Evolutionary conservation across 2,888 invertebrate species (phyloP), one percentile per base, ranked within the genome.

Genomic region (Lycaena phlaeas): DNA sequence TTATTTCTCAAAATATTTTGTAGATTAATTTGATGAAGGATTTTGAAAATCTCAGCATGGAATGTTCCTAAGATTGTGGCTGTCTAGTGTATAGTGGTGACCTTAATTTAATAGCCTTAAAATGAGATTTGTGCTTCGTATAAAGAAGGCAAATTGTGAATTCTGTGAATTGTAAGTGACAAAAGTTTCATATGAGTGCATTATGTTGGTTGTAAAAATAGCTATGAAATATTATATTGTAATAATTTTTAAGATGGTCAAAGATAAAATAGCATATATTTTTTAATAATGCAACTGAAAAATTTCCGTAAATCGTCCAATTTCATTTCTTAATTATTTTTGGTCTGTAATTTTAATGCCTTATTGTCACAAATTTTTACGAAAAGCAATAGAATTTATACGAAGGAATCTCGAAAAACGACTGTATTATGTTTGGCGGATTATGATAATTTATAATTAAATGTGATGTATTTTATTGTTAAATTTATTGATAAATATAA

Each of bases 351-450:
- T n/a, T n/a, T n/a, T 9, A 36, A 25, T 12, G 17, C 18, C 18
- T 12, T 18, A 9, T 36, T 12, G 18, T 36, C 34, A 18, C 9
- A 25, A 11, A 10, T 25, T 14, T 36, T 25, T 25, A 11, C 14
- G n/a, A 28, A 28, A 28, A 18, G 4, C 9, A 7, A 10, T 17
- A 3, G 5, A 17, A 14, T 11, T 6, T 27, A 36, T 15, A 31
- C 10, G 45, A 45, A 41, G 43, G 42, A 44, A 26, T 40, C 18
- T 36, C 41, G 34, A 38, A 36, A 49, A 53, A 61, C 59, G 64
- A 64, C 62, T 61, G 61, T 46, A 50, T 57, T 48, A 36, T 54
- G 56, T 53, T 49, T 43, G 38, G 49, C 44, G 63, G 64, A 64
- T 55, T 44, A 49, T 40, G 49, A 51, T 44, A 42, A 42, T 28